Evolutionary conservation across 2,113 vertebrate genomes (phyloP).

Genomic region (Natator depressus): DNA sequence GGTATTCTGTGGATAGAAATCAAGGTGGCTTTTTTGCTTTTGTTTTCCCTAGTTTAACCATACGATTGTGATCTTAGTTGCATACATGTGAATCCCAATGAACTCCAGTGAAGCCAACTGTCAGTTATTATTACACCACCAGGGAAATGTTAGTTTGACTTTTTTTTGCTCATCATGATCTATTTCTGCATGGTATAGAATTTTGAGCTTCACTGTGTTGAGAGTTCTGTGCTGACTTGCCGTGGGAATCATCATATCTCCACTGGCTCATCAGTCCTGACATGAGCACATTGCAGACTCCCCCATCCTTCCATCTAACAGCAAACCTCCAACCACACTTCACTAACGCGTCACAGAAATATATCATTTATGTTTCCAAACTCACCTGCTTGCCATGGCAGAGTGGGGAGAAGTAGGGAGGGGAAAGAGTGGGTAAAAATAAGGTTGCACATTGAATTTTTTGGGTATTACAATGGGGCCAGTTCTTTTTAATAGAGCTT

Average conservation of each 20-base stretch:
- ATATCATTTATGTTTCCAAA: background rate
- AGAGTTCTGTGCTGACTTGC: background rate
- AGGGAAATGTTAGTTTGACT: background rate
- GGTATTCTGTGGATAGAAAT: background rate
- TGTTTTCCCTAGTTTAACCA: background rate
- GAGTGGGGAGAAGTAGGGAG: rapidly evolving
- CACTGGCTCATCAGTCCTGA: background rate
- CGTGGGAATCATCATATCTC: background rate
- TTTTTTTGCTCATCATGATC: background rate
- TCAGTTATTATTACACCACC: background rate
- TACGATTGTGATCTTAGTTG: background rate
- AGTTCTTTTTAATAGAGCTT: background rate
- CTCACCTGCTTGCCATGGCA: background rate
- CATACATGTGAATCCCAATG: background rate
- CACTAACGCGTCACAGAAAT: background rate
- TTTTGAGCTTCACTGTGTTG: background rate
- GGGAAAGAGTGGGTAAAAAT: background rate
- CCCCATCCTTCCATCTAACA: background rate
- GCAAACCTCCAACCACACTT: background rate
- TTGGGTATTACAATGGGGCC: background rate
- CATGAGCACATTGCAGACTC: too few species aligned
- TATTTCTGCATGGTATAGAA: rapidly evolving
- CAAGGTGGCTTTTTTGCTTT: background rate
- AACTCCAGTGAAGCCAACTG: background rate
- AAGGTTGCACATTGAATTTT: background rate